Percentiles rank a stretch among this genome's conserved stretches.
These are phyloP conservation scores for Oligia strigilis DNA, from an alignment of 2,888 invertebrate genomes.

Conservation along the genomic window DNA sequence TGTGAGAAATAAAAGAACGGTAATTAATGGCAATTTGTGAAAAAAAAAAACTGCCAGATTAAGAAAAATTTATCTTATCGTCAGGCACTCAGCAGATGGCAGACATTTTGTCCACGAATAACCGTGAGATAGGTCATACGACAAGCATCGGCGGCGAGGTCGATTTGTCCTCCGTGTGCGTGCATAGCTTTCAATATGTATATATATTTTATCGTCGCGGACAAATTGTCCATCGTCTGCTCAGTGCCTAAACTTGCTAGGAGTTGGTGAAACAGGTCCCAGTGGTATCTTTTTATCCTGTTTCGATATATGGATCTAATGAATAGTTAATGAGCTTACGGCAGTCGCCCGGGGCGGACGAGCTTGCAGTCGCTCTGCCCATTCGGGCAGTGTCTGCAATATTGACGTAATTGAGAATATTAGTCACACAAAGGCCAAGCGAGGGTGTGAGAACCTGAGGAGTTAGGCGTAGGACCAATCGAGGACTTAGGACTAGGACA, in stretches of 20 bases:
- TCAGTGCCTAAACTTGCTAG: not conserved
- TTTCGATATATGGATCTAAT: conserved; percentile 9
- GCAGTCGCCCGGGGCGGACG: conserved; percentile 60
- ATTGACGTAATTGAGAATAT: conserved; percentile 35
- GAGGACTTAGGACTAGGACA: not conserved
- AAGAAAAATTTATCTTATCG: not conserved
- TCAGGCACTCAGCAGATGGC: not conserved
- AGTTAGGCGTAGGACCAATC: not conserved
- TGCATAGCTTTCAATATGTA: not conserved
- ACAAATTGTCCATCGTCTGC: not conserved
- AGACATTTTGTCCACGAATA: not conserved
- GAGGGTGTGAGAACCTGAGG: not conserved
- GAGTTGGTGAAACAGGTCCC: conserved; percentile 12
- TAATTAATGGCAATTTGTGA: not conserved
- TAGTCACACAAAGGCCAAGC: conserved; percentile 50
- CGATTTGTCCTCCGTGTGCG: not conserved
- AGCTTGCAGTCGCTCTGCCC: conserved; percentile 48
- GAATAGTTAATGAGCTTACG: conserved; percentile 47
- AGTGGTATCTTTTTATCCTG: conserved; percentile 4
- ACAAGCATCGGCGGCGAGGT: not conserved
- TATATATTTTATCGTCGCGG: not conserved
- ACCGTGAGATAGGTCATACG: not conserved
- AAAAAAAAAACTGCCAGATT: not conserved
- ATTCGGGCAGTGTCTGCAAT: conserved; percentile 53
- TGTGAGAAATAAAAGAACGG: not conserved